Evolutionary conservation across 1,140 invertebrate species (phyloP).

Genomic region (Drosophila nigromelanica): DNA sequence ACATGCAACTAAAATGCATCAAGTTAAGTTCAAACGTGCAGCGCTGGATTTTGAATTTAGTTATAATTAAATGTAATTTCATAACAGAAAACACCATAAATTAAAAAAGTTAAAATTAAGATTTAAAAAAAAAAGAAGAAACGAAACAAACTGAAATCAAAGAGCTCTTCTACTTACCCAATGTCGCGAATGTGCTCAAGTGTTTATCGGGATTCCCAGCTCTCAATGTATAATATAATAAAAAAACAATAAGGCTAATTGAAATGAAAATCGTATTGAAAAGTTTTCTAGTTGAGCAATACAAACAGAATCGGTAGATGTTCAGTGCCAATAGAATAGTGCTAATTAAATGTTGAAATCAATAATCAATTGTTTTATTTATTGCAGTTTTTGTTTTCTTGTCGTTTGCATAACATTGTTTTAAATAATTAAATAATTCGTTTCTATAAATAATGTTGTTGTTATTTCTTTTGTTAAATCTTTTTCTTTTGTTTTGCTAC

Average conservation of each 20-base stretch:
- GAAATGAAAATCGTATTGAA: constrained; percentile 24
- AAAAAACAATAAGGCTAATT: constrained; percentile 40
- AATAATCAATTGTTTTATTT: constrained; percentile 57
- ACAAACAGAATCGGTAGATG: constrained; percentile 45
- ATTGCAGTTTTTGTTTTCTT: constrained; percentile 48
- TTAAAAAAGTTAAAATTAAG: background rate
- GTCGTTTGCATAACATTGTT: constrained; percentile 34
- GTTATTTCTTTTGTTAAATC: constrained; percentile 9
- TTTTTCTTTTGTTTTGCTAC: constrained; percentile 29
- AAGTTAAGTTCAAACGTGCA: constrained; percentile 70
- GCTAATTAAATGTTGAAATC: constrained; percentile 35
- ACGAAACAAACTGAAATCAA: constrained; percentile 9
- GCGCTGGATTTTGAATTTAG: constrained; percentile 19
- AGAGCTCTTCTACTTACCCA: constrained; percentile 32
- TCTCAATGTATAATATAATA: constrained; percentile 18
- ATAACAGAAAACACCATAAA: constrained; percentile 1
- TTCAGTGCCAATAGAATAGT: constrained; percentile 47
- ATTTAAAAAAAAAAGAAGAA: constrained; percentile 14
- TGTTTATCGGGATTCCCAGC: constrained; percentile 10
- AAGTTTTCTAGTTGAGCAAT: constrained; percentile 61
- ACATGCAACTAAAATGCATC: constrained; percentile 59
- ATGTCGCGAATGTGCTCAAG: background rate
- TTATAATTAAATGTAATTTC: background rate
- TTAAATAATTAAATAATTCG: constrained; percentile 27
- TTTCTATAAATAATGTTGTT: constrained; percentile 17